phyloP scores from a whole-genome alignment of 2,113 vertebrate species.

The Pyrgilauda ruficollis region DNA sequence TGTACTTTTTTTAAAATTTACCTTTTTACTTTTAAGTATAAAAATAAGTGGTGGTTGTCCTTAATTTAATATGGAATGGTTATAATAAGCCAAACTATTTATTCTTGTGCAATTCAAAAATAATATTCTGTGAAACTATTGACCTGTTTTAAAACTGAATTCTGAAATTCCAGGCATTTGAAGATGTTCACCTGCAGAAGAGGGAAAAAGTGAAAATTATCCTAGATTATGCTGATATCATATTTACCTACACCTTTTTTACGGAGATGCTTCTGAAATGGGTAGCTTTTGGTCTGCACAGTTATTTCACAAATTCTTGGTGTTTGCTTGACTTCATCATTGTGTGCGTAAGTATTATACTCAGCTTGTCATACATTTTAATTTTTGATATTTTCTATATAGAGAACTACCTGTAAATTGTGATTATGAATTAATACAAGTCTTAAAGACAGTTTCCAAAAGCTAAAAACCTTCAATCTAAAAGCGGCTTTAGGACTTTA shows the following conservation, averaged over 20 bases:
- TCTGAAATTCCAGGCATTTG: constrained; percentile 83
- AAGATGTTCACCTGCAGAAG: constrained; percentile 85
- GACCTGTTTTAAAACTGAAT: neutral
- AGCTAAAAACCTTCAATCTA: neutral
- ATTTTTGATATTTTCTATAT: neutral
- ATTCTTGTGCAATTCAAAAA: neutral
- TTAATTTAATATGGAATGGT: neutral
- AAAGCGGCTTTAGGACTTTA: neutral
- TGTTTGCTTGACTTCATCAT: constrained; percentile 96
- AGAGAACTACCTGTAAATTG: neutral
- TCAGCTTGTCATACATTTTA: neutral
- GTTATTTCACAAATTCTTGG: constrained; percentile 95
- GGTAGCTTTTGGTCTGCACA: constrained; percentile 91
- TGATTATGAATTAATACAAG: neutral
- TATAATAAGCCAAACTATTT: neutral
- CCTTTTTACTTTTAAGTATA: neutral
- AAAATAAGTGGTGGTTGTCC: neutral
- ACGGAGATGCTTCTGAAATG: constrained; percentile 93
- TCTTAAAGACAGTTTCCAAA: neutral
- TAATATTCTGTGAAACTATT: neutral
- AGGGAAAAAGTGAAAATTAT: constrained; percentile 73
- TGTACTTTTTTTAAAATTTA: neutral
- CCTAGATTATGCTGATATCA: constrained; percentile 82
- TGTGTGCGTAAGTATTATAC: constrained; percentile 78
- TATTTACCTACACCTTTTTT: constrained; percentile 93